Conservation (phyloP, 2,797 vertebrate species). For the Tarsius wallacei region DNA sequence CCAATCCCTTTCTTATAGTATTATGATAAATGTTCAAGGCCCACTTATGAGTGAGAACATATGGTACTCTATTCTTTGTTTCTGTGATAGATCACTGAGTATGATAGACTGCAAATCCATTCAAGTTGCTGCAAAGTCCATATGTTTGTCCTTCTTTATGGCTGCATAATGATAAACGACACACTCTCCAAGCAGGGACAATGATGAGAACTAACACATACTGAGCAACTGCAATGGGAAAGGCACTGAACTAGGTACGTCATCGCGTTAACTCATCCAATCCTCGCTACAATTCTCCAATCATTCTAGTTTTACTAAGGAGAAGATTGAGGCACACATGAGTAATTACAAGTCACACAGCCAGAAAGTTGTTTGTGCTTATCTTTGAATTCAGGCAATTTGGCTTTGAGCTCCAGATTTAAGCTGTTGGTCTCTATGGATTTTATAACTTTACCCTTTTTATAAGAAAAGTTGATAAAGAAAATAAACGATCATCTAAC, state of each 20-base stretch:
- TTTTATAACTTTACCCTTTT: background rate
- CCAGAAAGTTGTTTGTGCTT: background rate
- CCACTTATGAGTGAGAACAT: no score
- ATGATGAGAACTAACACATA: background rate
- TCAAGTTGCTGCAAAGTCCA: no score
- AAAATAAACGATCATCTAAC: background rate
- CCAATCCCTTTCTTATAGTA: no score
- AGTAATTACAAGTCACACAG: background rate
- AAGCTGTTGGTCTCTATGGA: background rate
- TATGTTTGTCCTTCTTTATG: no score
- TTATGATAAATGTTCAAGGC: no score
- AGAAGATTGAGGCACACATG: background rate
- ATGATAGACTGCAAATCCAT: no score
- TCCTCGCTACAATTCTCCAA: background rate
- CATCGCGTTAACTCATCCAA: background rate
- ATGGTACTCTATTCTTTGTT: no score
- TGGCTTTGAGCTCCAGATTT: background rate
- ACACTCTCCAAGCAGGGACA: background rate
- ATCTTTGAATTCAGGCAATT: background rate
- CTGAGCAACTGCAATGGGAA: background rate
- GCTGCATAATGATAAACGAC: background rate
- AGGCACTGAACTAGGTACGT: background rate
- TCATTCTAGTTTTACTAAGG: background rate
- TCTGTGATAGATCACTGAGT: no score
- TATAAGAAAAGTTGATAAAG: conserved; percentile 36